phyloP scores from a whole-genome alignment of 1,140 invertebrate species.

The Bombus pascuorum region DNA sequence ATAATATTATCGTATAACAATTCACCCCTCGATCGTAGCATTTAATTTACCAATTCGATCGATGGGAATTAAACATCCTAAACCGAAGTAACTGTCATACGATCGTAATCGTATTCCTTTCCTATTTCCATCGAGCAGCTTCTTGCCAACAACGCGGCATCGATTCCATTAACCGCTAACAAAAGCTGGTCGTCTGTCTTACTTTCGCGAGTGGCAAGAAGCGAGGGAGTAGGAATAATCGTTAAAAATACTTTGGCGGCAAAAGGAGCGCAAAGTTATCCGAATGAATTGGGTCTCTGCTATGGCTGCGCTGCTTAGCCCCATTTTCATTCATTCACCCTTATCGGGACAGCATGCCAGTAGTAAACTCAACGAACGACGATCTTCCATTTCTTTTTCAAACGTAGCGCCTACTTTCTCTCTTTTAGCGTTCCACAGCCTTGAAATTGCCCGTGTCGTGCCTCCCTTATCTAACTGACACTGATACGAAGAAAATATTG shows the following conservation, averaged over 20 bases:
- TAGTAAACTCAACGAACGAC: constrained; percentile 23
- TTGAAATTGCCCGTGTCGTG: background rate
- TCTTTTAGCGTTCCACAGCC: background rate
- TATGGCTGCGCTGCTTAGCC: background rate
- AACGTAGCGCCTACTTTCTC: background rate
- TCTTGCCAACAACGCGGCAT: background rate
- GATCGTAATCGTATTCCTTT: background rate
- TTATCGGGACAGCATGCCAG: background rate
- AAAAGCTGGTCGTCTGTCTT: background rate
- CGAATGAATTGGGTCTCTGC: background rate
- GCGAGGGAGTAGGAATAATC: background rate
- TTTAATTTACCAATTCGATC: background rate
- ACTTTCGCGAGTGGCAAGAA: background rate
- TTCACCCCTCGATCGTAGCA: background rate
- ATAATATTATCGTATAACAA: too few relatives aligned
- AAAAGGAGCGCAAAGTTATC: background rate
- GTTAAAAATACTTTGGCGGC: background rate
- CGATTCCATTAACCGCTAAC: background rate
- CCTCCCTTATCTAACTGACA: background rate
- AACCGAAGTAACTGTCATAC: background rate
- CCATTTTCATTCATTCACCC: constrained; percentile 4
- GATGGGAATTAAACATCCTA: background rate
- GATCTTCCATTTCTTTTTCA: background rate
- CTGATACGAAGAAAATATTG: background rate
- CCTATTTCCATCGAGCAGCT: background rate